Base-by-base conservation (phyloP, 2,113 vertebrate species). In the Hemichromis elongatus region DNA sequence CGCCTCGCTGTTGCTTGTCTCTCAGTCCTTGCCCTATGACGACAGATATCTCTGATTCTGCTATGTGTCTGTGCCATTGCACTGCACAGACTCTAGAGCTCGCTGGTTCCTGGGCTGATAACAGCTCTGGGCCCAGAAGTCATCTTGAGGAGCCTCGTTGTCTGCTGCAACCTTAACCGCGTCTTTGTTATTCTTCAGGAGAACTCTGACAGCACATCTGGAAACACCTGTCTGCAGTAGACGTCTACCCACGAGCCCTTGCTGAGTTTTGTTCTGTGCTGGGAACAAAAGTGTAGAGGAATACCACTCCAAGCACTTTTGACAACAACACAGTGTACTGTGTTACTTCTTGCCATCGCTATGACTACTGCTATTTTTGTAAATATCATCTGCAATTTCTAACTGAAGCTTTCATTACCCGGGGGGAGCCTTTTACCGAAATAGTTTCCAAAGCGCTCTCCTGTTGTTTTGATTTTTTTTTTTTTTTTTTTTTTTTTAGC, bases 1-100 rank as follows among this genome's bases (percentile, higher is more conserved):
- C 24, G 35, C 61, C 7, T 40, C n/a, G 0, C 35, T 66, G 61
- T n/a, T 24, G 61, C 35, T 40, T 3, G 63, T 0, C 35, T 42
- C 61, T 68, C n/a, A 68, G 37, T 68, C n/a, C n/a, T 68, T 66
- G 3, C 35, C 35, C 12, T 0, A 42, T 68, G 35, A 68, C 14
- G 63, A 5, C n/a, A 24, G 9, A 35, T 30, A 33, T 1, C 0
- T 33, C 6, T 19, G 28, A 61, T 6, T 61, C 2, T 6, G 28
- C 19, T 61, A 61, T 61, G 33, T 61, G 16, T 61, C 57, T 61
- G 57, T 19, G 28, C 28, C 19, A 28, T 57, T 16, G 55, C 55
- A 57, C 14, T 28, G 66, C 21, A 47, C 66, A 70, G 21, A 73
- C 24, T 26, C 0, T 9, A 3, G 19, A 21, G 66, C 66, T 70